Conservation (phyloP, 1,140 invertebrate genomes). For the Bombus huntii region DNA sequence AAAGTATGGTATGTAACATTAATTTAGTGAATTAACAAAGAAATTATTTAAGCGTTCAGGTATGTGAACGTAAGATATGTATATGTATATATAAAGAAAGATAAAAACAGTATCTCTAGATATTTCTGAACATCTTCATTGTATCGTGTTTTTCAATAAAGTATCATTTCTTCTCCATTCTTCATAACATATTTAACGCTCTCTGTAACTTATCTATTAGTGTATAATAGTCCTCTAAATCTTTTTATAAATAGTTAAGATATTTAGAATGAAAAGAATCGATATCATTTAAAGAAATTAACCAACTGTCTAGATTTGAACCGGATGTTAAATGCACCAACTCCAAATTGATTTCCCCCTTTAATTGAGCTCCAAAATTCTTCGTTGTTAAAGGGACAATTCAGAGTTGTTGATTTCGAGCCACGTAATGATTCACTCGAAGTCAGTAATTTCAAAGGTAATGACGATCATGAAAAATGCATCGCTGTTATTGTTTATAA, state of each 20-base stretch:
- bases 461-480: not conserved
- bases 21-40: too few species aligned
- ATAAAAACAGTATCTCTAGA: not conserved
- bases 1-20: too few species aligned
- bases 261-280: not conserved
- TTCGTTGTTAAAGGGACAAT: not conserved
- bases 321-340: not conserved
- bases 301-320: not conserved
- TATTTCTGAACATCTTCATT: too few species aligned
- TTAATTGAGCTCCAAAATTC: not conserved
- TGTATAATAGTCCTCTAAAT: too few species aligned
- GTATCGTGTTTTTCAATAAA: too few species aligned
- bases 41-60: too few species aligned
- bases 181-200: too few species aligned
- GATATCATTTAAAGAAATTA: not conserved
- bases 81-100: not conserved
- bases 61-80: not conserved
- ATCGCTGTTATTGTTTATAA: not conserved
- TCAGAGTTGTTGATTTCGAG: not conserved
- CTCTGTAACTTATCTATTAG: not conserved
- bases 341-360: not conserved
- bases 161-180: too few species aligned
- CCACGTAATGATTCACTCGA: not conserved
- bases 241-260: not conserved
- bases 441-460: not conserved